Evolutionary conservation across 2,888 invertebrate species (phyloP).

Genomic region (Eugnorisma glareosa): DNA sequence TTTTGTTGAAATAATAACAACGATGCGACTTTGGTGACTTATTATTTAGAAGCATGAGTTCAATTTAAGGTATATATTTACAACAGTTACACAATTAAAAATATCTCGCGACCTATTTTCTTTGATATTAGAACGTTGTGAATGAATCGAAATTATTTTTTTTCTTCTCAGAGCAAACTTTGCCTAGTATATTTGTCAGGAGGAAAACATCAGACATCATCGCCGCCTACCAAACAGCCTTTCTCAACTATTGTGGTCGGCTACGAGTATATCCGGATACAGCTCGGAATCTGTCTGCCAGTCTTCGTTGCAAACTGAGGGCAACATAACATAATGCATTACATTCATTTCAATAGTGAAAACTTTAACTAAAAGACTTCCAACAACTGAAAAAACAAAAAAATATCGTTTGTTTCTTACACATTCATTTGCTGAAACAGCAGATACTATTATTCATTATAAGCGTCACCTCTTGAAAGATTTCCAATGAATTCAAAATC

Average conservation of each 20-base stretch:
- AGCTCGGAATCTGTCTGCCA: neutral
- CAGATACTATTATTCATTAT: neutral
- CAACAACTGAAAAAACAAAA: too few relatives aligned
- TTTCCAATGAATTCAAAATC: neutral
- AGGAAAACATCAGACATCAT: too few relatives aligned
- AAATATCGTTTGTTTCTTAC: neutral
- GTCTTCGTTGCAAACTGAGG: neutral
- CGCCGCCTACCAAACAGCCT: neutral
- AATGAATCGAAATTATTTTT: neutral
- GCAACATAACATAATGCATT: neutral
- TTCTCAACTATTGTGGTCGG: neutral
- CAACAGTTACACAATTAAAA: constrained; percentile 27
- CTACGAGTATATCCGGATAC: neutral
- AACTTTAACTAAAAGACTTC: neutral
- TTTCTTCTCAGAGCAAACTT: neutral
- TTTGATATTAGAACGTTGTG: neutral
- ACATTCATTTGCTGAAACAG: neutral
- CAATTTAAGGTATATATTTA: neutral
- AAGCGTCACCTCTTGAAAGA: neutral
- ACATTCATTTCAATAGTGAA: neutral
- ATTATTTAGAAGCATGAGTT: neutral
- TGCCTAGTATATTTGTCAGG: too few relatives aligned
- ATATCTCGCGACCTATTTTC: constrained; percentile 34
- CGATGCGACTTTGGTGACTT: neutral
- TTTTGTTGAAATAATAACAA: neutral